A percentile compares a stretch with the other conserved stretches of the same genome.
Evolutionary conservation across 2,797 vertebrate species (phyloP).

Genomic region (Apodemus agrarius): DNA sequence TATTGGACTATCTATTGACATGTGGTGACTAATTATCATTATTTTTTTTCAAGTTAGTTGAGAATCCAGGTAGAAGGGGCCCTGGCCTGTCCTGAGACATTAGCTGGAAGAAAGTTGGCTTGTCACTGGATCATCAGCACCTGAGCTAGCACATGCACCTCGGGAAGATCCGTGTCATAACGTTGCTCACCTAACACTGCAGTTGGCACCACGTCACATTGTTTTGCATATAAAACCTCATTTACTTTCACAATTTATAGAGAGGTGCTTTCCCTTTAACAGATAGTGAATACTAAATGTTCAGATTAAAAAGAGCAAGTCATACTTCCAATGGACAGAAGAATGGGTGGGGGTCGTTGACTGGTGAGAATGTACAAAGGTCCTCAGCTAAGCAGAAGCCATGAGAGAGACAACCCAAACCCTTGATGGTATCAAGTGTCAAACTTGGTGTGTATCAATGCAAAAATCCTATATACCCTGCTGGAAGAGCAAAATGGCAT

Average conservation of each 20-base stretch:
- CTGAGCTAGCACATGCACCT: neutral
- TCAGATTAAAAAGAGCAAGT: slow-evolving; percentile 12
- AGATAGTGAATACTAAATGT: neutral
- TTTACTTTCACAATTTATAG: neutral
- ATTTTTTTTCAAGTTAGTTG: neutral
- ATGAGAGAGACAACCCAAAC: neutral
- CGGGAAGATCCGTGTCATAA: neutral
- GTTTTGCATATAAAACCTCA: slow-evolving; percentile 7
- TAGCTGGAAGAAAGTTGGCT: neutral
- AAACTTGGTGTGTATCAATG: neutral
- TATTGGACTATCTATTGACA: neutral
- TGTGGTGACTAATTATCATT: neutral
- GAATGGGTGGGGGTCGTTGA: neutral
- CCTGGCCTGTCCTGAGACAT: neutral
- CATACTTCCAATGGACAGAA: neutral
- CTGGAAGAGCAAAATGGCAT: neutral
- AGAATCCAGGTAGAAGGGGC: neutral
- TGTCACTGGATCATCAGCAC: neutral
- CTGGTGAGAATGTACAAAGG: neutral
- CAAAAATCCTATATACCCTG: neutral
- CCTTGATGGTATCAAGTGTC: neutral
- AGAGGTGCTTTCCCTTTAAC: neutral
- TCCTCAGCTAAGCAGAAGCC: neutral
- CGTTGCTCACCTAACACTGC: neutral
- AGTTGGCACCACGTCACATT: neutral